phyloP scores from a whole-genome alignment of 1,140 invertebrate genomes.

The Aphelenchoides fujianensis region DNA sequence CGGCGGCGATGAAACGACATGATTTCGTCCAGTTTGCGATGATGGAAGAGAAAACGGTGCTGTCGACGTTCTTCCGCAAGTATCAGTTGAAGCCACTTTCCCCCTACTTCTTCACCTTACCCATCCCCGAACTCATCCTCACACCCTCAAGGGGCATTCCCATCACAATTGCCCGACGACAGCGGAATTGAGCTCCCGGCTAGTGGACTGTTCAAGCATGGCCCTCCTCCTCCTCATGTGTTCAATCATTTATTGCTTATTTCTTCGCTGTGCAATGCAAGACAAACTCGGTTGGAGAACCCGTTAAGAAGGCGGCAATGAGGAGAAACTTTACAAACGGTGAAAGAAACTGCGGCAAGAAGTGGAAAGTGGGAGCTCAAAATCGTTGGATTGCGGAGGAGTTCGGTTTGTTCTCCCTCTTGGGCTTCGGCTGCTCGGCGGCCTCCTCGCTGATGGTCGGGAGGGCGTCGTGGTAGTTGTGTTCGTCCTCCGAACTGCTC shows the following conservation, averaged over 20 bases:
- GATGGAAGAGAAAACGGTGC: slow-evolving; percentile 61
- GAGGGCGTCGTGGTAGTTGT: slow-evolving; percentile 17
- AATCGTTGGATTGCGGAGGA: slow-evolving; percentile 8
- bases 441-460: slow-evolving; percentile 15
- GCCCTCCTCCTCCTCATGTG: too few relatives aligned
- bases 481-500: slow-evolving; percentile 3
- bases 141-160: slow-evolving; percentile 44
- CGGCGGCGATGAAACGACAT: too few relatives aligned
- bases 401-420: neutral
- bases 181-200: neutral
- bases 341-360: neutral
- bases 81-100: slow-evolving; percentile 49
- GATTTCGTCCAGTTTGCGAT: slow-evolving; percentile 33
- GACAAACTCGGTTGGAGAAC: neutral
- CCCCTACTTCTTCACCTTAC: slow-evolving; percentile 59
- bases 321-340: neutral
- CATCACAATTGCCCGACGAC: neutral
- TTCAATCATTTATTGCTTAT: too few relatives aligned
- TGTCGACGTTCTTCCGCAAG: slow-evolving; percentile 35
- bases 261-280: neutral
- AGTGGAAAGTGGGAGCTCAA: neutral
- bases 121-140: slow-evolving; percentile 62
- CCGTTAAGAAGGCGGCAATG: neutral
- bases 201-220: too few relatives aligned
- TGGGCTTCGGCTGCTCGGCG: neutral